phyloP scores from a whole-genome alignment of 2,797 vertebrate genomes.

The Bradypodion pumilum region DNA sequence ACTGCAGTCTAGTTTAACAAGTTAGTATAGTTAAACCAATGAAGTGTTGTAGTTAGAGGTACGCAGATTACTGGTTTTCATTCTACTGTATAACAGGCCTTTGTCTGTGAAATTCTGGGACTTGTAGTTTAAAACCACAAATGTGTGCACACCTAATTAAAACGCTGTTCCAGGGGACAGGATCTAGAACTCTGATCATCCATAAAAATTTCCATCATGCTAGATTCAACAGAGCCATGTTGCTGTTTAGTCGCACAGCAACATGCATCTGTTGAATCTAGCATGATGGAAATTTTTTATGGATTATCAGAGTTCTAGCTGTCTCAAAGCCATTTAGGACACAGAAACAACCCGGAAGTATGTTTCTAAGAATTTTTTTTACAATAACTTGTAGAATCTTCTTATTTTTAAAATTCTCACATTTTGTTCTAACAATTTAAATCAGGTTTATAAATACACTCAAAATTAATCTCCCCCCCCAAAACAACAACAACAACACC shows the following conservation, averaged over 20 bases:
- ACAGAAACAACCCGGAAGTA: not conserved
- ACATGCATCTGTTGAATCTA: too few species aligned
- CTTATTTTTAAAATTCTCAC: not conserved
- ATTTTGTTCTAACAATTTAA: not conserved
- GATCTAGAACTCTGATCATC: too few species aligned
- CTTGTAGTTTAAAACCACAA: too few species aligned
- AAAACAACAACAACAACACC: too few species aligned
- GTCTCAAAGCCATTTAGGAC: not conserved
- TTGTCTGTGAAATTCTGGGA: too few species aligned
- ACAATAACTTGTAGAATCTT: not conserved
- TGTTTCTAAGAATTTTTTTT: not conserved
- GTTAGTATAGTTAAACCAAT: not conserved
- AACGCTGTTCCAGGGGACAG: not conserved
- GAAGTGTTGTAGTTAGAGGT: too few species aligned
- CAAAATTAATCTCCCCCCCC: not conserved
- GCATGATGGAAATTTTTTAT: too few species aligned
- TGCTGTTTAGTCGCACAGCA: too few species aligned
- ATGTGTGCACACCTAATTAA: too few species aligned
- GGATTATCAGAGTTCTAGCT: too few species aligned
- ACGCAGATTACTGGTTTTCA: too few species aligned
- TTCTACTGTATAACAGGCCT: too few species aligned
- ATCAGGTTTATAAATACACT: not conserved
- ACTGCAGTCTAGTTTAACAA: not conserved
- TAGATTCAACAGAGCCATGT: not conserved
- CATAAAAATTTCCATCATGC: not conserved